Conservation (phyloP, 2,888 invertebrate species). For the Pterobdella sp. region DNA sequence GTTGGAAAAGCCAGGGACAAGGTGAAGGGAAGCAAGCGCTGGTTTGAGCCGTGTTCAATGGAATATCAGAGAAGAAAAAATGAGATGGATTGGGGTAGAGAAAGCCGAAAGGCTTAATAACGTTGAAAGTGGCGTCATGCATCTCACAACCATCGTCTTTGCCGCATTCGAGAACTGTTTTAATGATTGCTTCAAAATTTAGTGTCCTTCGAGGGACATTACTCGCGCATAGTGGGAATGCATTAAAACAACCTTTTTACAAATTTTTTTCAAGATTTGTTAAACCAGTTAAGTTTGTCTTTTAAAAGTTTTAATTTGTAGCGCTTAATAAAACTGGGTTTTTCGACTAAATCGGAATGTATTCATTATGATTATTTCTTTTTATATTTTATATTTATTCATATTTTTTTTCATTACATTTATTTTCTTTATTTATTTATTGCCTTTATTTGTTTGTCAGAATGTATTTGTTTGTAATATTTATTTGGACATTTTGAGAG, state of each 20-base stretch:
- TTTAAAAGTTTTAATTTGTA: background rate
- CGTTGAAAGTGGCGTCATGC: constrained; percentile 8
- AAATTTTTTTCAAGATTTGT: background rate
- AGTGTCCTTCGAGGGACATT: background rate
- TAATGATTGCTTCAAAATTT: constrained; percentile 1
- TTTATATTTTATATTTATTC: too few species aligned
- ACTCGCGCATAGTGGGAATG: background rate
- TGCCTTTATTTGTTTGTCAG: too few species aligned
- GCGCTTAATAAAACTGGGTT: too few species aligned
- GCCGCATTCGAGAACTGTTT: constrained; percentile 8
- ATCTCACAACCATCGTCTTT: background rate
- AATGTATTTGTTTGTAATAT: too few species aligned
- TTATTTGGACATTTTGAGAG: too few species aligned
- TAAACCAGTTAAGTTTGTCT: background rate
- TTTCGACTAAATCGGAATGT: too few species aligned
- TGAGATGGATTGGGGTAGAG: background rate
- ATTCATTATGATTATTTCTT: too few species aligned
- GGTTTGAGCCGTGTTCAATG: background rate
- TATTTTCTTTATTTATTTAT: too few species aligned
- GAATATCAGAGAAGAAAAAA: background rate
- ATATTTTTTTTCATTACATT: too few species aligned
- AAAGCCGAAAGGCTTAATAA: constrained; percentile 3
- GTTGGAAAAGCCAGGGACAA: constrained; percentile 24
- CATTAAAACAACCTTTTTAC: background rate
- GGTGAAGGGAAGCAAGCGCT: background rate